These are phyloP conservation scores for Vanessa tameamea DNA, from an alignment of 1,140 invertebrate species.

Conservation along the genomic window DNA sequence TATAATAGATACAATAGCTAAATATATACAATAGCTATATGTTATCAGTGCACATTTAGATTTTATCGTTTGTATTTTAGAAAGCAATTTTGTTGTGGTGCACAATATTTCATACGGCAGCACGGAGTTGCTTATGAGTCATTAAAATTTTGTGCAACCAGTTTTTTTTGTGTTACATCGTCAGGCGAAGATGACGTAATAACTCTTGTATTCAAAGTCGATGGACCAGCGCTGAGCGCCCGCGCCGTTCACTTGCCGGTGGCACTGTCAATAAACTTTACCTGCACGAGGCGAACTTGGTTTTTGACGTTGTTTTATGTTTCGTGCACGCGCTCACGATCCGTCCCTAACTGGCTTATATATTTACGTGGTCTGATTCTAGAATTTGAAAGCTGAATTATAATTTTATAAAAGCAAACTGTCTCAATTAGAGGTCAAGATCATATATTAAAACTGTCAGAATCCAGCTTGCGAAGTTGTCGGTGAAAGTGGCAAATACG, in stretches of 20 bases:
- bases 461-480: slow-evolving; percentile 57
- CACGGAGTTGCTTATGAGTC: slow-evolving; percentile 43
- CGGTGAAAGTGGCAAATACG: slow-evolving; percentile 77
- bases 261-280: slow-evolving; percentile 78
- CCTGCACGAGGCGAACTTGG: slow-evolving; percentile 63
- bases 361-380: slow-evolving; percentile 21
- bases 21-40: too few relatives aligned
- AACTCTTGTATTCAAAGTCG: slow-evolving; percentile 51
- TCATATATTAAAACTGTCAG: slow-evolving; percentile 57
- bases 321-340: slow-evolving; percentile 35
- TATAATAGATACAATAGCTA: neutral
- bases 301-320: slow-evolving; percentile 59
- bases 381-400: slow-evolving; percentile 34
- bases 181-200: slow-evolving; percentile 65
- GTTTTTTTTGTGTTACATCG: slow-evolving; percentile 60
- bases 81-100: slow-evolving; percentile 3
- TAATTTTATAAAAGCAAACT: slow-evolving; percentile 22
- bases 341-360: slow-evolving; percentile 12
- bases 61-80: neutral
- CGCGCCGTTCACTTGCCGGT: slow-evolving; percentile 56
- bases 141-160: slow-evolving; percentile 55
- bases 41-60: neutral
- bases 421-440: slow-evolving; percentile 54
- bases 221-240: slow-evolving; percentile 53
- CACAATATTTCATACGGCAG: slow-evolving; percentile 8